Evolutionary conservation across 2,888 invertebrate species (phyloP).

Genomic region (Nomada lathburiana): DNA sequence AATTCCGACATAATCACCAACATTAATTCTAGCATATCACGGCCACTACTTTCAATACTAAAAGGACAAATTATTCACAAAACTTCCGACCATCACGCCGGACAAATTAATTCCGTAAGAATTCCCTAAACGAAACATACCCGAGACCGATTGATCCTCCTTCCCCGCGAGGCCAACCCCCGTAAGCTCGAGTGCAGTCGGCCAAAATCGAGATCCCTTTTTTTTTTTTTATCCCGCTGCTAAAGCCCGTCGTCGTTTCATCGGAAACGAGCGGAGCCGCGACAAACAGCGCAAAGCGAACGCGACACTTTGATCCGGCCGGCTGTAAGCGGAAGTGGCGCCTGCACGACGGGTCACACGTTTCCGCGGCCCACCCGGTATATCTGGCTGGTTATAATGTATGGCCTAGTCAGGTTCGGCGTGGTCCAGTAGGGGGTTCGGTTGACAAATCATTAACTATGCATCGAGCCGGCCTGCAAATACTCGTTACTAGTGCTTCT

Average conservation of each 20-base stretch:
- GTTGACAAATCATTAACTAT: slow-evolving; percentile 85
- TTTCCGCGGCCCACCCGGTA: slow-evolving; percentile 72
- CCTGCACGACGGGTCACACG: slow-evolving; percentile 44
- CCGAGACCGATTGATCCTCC: too few species aligned
- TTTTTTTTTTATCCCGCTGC: not conserved
- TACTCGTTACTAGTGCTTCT: slow-evolving; percentile 83
- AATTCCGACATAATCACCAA: not conserved
- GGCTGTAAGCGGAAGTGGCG: slow-evolving; percentile 62
- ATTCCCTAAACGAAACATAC: too few species aligned
- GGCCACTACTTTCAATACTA: too few species aligned
- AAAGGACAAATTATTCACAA: too few species aligned
- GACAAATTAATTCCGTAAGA: too few species aligned
- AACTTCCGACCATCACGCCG: too few species aligned
- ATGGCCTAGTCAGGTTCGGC: slow-evolving; percentile 81
- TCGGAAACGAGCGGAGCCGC: slow-evolving; percentile 9
- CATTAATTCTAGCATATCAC: too few species aligned
- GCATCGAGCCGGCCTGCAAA: slow-evolving; percentile 84
- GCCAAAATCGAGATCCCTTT: too few species aligned
- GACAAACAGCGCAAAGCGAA: slow-evolving; percentile 65
- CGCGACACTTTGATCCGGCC: slow-evolving; percentile 70
- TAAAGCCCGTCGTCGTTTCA: not conserved
- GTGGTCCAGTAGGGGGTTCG: slow-evolving; percentile 78
- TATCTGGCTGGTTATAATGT: slow-evolving; percentile 80
- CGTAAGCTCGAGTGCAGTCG: too few species aligned
- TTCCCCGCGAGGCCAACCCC: too few species aligned